Evolutionary conservation across 2,797 vertebrate species (phyloP).

Genomic region (Picus viridis): DNA sequence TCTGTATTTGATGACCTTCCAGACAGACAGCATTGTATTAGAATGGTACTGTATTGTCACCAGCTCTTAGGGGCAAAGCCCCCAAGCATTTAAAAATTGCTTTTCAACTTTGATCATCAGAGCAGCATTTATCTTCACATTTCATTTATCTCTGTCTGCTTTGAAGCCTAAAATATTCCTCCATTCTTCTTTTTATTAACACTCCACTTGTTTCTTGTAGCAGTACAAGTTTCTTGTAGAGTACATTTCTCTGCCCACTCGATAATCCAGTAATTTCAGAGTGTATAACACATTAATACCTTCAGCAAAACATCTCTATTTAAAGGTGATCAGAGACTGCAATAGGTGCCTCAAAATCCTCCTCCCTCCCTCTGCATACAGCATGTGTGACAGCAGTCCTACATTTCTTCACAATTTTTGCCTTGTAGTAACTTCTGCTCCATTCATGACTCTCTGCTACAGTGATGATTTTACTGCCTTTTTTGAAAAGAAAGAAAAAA

Average conservation of each 20-base stretch:
- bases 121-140: background rate
- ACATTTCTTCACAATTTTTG: background rate
- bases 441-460: background rate
- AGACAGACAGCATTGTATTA: background rate
- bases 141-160: background rate
- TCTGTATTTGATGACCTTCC: background rate
- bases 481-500: background rate
- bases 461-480: background rate
- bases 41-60: background rate
- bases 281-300: background rate
- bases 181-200: background rate
- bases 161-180: background rate
- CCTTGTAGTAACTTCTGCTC: background rate
- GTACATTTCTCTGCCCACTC: background rate
- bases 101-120: background rate
- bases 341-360: background rate
- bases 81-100: background rate
- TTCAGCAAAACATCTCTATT: background rate
- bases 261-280: background rate
- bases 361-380: background rate
- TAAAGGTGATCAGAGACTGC: background rate
- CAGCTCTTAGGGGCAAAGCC: background rate
- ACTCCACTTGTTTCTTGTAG: background rate
- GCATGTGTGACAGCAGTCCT: background rate
- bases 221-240: background rate